Evolutionary conservation across 2,888 invertebrate genomes (phyloP).

Genomic region (Raillietiella orientalis): DNA sequence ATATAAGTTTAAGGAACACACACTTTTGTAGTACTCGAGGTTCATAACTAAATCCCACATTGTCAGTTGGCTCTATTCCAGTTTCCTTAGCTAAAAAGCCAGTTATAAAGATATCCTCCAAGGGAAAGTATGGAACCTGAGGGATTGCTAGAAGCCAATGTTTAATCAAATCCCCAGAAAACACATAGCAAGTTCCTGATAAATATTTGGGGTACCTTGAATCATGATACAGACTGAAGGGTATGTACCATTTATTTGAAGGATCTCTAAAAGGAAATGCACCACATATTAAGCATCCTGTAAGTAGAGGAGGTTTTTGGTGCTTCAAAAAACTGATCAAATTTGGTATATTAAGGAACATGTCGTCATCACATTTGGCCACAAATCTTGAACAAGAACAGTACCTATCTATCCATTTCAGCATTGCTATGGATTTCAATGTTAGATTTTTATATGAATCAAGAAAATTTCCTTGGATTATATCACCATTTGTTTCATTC

Average conservation of each 20-base stretch:
- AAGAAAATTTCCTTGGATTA: slow-evolving; percentile 33
- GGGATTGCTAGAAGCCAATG: slow-evolving; percentile 33
- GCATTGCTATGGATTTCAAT: slow-evolving; percentile 42
- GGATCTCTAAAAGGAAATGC: too few relatives aligned
- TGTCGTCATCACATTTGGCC: slow-evolving; percentile 58
- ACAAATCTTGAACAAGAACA: slow-evolving; percentile 37
- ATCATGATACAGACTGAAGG: slow-evolving; percentile 35
- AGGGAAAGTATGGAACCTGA: slow-evolving; percentile 35
- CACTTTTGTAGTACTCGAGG: too few relatives aligned
- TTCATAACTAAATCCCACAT: too few relatives aligned
- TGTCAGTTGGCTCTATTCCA: too few relatives aligned
- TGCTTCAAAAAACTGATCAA: slow-evolving; percentile 28
- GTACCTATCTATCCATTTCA: slow-evolving; percentile 45
- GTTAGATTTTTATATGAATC: slow-evolving; percentile 55
- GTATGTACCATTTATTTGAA: slow-evolving; percentile 75
- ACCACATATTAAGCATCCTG: too few relatives aligned
- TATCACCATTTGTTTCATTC: slow-evolving; percentile 36
- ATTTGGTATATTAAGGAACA: slow-evolving; percentile 50
- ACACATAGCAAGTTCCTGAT: slow-evolving; percentile 68
- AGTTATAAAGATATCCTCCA: slow-evolving; percentile 72
- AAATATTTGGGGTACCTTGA: slow-evolving; percentile 55
- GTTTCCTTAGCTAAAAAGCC: slow-evolving; percentile 54
- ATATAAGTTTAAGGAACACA: too few relatives aligned
- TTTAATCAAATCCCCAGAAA: slow-evolving; percentile 35
- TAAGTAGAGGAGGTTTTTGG: too few relatives aligned